Base-by-base conservation (phyloP, 2,113 vertebrate species). In the Hyla sarda region DNA sequence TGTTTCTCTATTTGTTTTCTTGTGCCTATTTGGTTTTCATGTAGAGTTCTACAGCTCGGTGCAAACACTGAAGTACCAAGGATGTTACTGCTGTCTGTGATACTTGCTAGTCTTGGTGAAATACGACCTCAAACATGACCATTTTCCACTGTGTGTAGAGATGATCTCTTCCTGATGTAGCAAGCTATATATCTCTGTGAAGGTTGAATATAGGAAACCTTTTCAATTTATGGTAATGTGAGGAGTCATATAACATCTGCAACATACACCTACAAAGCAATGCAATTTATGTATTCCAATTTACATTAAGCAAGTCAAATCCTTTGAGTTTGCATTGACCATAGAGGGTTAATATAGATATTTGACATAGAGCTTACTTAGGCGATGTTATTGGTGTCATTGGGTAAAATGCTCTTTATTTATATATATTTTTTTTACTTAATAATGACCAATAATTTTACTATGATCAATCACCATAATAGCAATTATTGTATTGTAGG, bases 151-250 rank as follows among this genome's bases (percentile, higher is more conserved):
- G 91, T 91, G 89, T 88, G 89, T 90, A 91, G 87, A 91, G 90
- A 92, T 90, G 91, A 92, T 91, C 91, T 88, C 89, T 86, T 91
- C 84, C 88, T 91, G 88, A 89, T 82, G 85, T 88, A 90, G 83
- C 75, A 87, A 79, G 84, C 87, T 87, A 90, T 93, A 90, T 90
- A 92, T 93, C 91, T 91, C 90, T 37, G 88, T 87, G 88, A 90
- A 84, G 89, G 74, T 65, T 84, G 50, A 50, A 28, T 84, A 62
- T 76, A 84, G 83, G 28, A 84, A 84, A 37, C 83, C 72, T 84
- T 76, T 77, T 76, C 54, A 84, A 74, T 76, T 76, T 84, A 84
- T 84, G 72, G 73, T 84, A 84, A 84, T 84, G 72, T 75, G 83
- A 45, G 50, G 72, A 74, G 72, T 77, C 83, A 83, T 73, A 73